Percentiles rank a stretch among this genome's conserved stretches.
phyloP scores from a whole-genome alignment of 2,888 invertebrate genomes.

The Conomelus anceps region DNA sequence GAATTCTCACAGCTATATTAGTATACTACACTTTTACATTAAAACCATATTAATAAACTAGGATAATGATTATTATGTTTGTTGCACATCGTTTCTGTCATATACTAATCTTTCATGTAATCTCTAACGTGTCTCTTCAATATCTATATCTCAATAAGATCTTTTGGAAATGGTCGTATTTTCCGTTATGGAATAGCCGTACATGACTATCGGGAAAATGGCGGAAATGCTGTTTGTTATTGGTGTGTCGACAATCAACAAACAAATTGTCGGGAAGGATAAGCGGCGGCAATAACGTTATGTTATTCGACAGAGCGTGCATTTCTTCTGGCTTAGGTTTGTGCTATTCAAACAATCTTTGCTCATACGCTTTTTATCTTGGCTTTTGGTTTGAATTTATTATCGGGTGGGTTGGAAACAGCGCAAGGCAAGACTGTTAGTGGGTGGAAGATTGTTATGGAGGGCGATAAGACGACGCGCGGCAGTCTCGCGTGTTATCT shows the following conservation, averaged over 20 bases:
- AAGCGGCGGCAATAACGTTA: background rate
- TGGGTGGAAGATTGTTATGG: background rate
- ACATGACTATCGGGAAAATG: background rate
- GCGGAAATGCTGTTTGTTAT: background rate
- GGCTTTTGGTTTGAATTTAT: background rate
- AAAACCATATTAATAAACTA: too few species aligned
- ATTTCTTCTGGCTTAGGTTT: too few species aligned
- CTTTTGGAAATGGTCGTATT: background rate
- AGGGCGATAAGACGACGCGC: background rate
- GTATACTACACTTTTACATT: too few species aligned
- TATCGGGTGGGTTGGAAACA: background rate
- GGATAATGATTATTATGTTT: too few species aligned
- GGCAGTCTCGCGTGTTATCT: background rate
- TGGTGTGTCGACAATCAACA: background rate
- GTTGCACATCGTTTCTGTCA: too few species aligned
- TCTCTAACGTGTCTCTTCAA: too few species aligned
- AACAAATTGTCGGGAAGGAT: background rate
- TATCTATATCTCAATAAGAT: too few species aligned
- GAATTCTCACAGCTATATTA: too few species aligned
- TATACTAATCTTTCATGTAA: too few species aligned
- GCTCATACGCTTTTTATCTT: background rate
- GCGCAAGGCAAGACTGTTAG: background rate
- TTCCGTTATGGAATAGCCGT: background rate
- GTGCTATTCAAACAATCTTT: background rate
- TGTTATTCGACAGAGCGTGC: background rate